Percentiles rank a stretch among this genome's conserved stretches.
phyloP scores from a whole-genome alignment of 2,888 invertebrate species.

The Osmoderma eremita region DNA sequence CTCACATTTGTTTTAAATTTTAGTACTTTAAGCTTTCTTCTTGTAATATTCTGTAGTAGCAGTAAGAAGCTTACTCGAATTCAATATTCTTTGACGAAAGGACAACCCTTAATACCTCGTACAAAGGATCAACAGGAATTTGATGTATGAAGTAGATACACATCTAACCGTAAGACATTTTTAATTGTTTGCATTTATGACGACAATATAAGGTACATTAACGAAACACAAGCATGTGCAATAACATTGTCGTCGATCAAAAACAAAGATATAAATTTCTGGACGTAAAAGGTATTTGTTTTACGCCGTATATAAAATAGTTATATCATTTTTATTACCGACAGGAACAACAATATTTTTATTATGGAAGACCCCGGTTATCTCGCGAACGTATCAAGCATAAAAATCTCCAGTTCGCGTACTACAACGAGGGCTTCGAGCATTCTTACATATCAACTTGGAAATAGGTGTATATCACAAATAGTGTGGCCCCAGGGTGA shows the following conservation, averaged over 20 bases:
- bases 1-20: no score
- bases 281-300: conserved; percentile 36
- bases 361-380: conserved; percentile 37
- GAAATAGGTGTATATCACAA: conserved; percentile 55
- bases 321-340: conserved; percentile 42
- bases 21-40: no score
- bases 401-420: conserved; percentile 35
- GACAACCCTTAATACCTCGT: no score
- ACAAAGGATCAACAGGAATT: no score
- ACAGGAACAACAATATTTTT: conserved; percentile 41
- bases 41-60: no score
- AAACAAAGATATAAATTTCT: conserved; percentile 33
- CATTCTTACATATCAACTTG: conserved; percentile 51
- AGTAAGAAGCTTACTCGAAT: no score
- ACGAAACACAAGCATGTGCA: conserved; percentile 1
- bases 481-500: conserved; percentile 56
- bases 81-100: no score
- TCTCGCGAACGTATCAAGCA: conserved; percentile 35
- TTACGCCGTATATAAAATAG: conserved; percentile 41
- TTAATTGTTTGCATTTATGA: not conserved
- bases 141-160: no score
- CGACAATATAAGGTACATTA: conserved; percentile 3
- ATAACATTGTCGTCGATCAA: conserved; percentile 22
- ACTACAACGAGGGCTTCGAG: conserved; percentile 42
- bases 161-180: no score